Percentiles rank a stretch among this genome's conserved stretches.
phyloP scores from a whole-genome alignment of 2,113 vertebrate genomes.

The Cettia cetti region DNA sequence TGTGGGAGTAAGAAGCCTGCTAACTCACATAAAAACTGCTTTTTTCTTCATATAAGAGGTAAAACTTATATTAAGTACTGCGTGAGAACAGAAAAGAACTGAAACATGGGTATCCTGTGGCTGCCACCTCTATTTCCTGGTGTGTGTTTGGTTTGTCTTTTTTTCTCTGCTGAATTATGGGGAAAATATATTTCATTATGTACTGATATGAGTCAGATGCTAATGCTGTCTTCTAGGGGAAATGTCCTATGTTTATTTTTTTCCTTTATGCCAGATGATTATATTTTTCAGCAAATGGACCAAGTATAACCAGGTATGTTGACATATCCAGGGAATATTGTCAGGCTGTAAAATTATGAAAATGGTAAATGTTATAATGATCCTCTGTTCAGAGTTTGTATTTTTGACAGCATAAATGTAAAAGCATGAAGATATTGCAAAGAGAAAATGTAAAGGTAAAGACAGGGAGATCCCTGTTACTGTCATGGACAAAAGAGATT shows the following conservation, averaged over 20 bases:
- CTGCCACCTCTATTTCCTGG: background rate
- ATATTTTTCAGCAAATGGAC: background rate
- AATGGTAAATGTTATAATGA: background rate
- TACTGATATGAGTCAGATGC: background rate
- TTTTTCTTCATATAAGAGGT: background rate
- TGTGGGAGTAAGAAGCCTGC: background rate
- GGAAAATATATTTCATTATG: background rate
- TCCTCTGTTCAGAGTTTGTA: background rate
- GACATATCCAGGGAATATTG: background rate
- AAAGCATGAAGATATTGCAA: background rate
- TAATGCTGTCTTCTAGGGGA: background rate
- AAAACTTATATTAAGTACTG: background rate
- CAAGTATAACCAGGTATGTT: background rate
- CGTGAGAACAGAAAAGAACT: background rate
- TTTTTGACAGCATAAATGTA: background rate
- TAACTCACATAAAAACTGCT: background rate
- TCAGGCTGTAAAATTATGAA: background rate
- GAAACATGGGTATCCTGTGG: background rate
- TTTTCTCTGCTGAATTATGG: background rate
- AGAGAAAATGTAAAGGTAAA: background rate
- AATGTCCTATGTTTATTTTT: background rate
- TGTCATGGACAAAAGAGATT: background rate
- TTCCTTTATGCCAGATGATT: background rate
- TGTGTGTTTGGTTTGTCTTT: rapidly evolving
- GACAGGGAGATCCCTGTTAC: background rate